Conservation (phyloP, 2,797 vertebrate species). For the Malacoraja senta region DNA sequence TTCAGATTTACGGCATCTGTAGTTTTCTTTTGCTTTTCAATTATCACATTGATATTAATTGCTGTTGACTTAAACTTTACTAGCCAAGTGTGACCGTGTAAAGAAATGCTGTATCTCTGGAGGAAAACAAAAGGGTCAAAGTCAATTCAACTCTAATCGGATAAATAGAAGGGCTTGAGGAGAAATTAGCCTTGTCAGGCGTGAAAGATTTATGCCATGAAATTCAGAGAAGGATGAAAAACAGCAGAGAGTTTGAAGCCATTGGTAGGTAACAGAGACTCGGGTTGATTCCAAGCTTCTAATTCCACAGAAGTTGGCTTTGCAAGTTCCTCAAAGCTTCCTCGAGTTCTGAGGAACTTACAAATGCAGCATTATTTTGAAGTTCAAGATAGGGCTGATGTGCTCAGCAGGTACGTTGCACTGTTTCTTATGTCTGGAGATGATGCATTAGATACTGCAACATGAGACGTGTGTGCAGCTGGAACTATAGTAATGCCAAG, state of each 20-base stretch:
- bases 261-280: not conserved
- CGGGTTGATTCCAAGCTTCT: not conserved
- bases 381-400: not conserved
- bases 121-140: not conserved
- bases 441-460: not conserved
- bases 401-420: not conserved
- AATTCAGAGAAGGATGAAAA: not conserved
- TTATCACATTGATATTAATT: not conserved
- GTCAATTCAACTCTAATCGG: not conserved
- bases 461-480: not conserved
- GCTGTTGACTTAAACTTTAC: conserved; percentile 13
- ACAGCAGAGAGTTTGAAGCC: not conserved
- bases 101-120: not conserved
- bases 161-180: not conserved
- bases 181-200: not conserved
- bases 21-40: too few relatives aligned
- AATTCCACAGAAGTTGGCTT: too few relatives aligned
- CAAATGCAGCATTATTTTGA: not conserved
- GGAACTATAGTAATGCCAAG: not conserved
- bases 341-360: not conserved
- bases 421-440: not conserved
- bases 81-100: not conserved
- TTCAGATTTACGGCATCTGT: too few relatives aligned
- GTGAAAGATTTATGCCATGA: not conserved
- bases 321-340: too few relatives aligned